A percentile compares a stretch with the other conserved stretches of the same genome.
Conservation (phyloP, 2,888 invertebrate species). For the Dascillus cervinus region DNA sequence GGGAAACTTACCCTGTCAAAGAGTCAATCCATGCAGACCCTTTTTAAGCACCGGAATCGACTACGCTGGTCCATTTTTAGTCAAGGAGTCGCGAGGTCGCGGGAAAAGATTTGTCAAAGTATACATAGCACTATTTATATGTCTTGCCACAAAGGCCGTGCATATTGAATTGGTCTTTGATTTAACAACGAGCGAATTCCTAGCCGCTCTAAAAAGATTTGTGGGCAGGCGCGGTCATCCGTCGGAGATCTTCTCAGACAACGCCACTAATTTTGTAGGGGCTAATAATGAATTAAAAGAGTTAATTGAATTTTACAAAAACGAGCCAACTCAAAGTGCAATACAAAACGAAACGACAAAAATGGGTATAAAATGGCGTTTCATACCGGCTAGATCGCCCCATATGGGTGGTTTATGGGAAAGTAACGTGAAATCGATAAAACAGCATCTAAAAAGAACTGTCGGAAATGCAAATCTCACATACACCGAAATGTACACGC, state of each 20-base stretch:
- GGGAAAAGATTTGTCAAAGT: constrained; percentile 3
- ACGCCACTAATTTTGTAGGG: constrained; percentile 31
- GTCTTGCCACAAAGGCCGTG: constrained; percentile 26
- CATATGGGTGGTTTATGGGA: background rate
- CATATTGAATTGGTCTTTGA: constrained; percentile 29
- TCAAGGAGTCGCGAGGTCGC: constrained; percentile 14
- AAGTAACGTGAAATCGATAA: too few relatives aligned
- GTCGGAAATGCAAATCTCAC: too few relatives aligned
- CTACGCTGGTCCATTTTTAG: constrained; percentile 21
- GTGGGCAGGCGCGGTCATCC: constrained; percentile 23
- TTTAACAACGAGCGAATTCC: constrained; percentile 25
- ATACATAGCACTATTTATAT: constrained; percentile 23
- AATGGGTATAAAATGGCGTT: background rate
- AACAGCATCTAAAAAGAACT: too few relatives aligned
- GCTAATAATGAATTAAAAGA: constrained; percentile 13
- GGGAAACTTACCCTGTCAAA: constrained; percentile 11
- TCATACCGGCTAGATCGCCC: background rate
- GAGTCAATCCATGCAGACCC: constrained; percentile 8
- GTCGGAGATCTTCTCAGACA: constrained; percentile 27
- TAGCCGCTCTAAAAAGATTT: constrained; percentile 29
- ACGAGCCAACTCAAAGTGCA: background rate
- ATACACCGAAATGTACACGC: too few relatives aligned
- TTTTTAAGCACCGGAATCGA: constrained; percentile 18
- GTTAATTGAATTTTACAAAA: background rate
- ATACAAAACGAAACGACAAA: too few relatives aligned